Evolutionary conservation across 2,888 invertebrate genomes (phyloP), one percentile per base, ranked within the genome.

Genomic region (Latrodectus hesperus): DNA sequence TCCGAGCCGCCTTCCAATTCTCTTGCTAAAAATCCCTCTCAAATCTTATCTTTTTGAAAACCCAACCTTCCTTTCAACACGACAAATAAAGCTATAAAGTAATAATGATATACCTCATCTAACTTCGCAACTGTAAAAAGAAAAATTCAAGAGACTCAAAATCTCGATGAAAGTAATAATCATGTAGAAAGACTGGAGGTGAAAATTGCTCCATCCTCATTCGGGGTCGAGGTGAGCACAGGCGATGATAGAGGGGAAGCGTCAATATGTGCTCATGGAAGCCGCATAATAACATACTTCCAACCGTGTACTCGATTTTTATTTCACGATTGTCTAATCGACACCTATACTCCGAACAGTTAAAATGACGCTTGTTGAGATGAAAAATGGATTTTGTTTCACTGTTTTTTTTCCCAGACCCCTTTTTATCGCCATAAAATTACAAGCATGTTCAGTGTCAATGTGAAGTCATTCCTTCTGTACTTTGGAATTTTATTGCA

Each of bases 41-140:
- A 16, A 14, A 16, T 12, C 51, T 71, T 49, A 71, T 49, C 71
- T 49, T 49, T n/a, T 9, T 5, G 38, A 49, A 76, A 26, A 60
- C 64, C 65, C 76, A 16, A n/a, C 51, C 38, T 76, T 64, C 60
- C 77, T 53, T 38, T 49, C 60, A 60, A 75, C 86, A 80, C 86
- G 86, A 80, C 86, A 86, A 86, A 86, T 86, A 81, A 86, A 86
- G 86, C 86, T 86, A 86, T 86, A 86, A 86, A 76, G 76, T 64
- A 67, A 86, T 86, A 86, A 86, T 86, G 75, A 86, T 80, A 86
- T 38, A 65, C 49, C 60, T n/a, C 38, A 52, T 73, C 74, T 60
- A 49, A 64, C 65, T 73, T 51, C 71, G 82, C 75, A 82, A 82
- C 82, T 17, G 82, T 70, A 49, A 73, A 26, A 81, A 71, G 52